These are phyloP conservation scores for Agelastica alni DNA, from an alignment of 2,888 invertebrate species.

Conservation along the genomic window DNA sequence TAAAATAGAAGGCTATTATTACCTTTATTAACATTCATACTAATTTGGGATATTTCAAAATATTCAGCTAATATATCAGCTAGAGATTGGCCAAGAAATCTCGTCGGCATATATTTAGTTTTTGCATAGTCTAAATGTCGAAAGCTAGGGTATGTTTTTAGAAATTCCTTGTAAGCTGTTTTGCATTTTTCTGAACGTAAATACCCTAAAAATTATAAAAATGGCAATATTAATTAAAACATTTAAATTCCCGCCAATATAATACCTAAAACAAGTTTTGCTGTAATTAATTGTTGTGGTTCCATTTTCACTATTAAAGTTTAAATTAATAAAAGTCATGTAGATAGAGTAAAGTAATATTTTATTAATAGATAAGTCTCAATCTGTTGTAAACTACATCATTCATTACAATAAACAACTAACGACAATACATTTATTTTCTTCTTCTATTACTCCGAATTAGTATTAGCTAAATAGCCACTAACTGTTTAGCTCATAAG, in stretches of 20 bases:
- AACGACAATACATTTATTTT: no score
- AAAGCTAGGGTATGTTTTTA: constrained; percentile 46
- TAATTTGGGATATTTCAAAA: constrained; percentile 49
- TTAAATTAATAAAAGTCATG: no score
- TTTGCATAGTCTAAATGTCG: constrained; percentile 38
- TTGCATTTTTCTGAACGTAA: constrained; percentile 49
- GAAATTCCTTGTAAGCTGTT: constrained; percentile 47
- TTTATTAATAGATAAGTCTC: no score
- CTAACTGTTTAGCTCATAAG: no score
- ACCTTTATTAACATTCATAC: constrained; percentile 38
- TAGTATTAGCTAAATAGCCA: no score
- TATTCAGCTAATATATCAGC: constrained; percentile 52
- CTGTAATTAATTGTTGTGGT: constrained; percentile 25
- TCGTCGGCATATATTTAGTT: constrained; percentile 49
- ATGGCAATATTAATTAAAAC: constrained; percentile 18
- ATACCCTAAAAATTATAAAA: constrained; percentile 47
- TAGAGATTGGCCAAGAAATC: constrained; percentile 49
- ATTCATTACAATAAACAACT: no score
- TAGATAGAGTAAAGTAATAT: no score
- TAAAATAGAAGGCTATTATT: not conserved
- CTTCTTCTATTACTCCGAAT: no score
- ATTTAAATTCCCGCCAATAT: constrained; percentile 29
- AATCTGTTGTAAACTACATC: no score
- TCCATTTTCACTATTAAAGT: constrained; percentile 30
- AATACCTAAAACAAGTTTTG: constrained; percentile 33